Base-by-base conservation (phyloP, 2,888 invertebrate genomes). In the Drosophila basisetae region DNA sequence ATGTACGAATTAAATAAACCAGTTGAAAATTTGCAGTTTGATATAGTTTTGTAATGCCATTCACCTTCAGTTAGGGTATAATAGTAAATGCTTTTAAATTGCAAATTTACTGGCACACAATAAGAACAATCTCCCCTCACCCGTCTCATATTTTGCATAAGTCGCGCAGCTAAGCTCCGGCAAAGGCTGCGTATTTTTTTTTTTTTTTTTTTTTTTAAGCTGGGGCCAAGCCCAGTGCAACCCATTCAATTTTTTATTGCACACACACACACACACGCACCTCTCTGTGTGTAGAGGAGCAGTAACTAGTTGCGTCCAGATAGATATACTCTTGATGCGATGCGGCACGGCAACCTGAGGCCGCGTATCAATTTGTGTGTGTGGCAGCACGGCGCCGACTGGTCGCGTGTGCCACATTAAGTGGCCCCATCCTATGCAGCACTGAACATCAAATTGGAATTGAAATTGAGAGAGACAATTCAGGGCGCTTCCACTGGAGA, bases 361-460 rank as follows among this genome's bases (percentile, higher is more conserved):
- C 79, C 88, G 84, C 89, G 79, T 81, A 85, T 89, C 85, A 87
- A 89, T 90, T 85, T 76, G 75, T 66, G 65, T 18, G 39, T 28
- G 39, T n/a, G 28, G 58, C 53, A 62, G 64, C 59, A 60, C 76
- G 73, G 75, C 73, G 80, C 76, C 81, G 87, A 78, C 83, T 77
- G 78, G 82, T 74, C 85, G 75, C 88, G 89, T 90, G 90, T 84
- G 84, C 79, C 82, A 83, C 80, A 83, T 82, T 82, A 86, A 86
- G 85, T 86, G 88, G 85, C 63, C 77, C 83, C 88, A 85, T 88
- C 88, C 78, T 75, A 78, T 59, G 62, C 72, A 72, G 33, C 16
- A 47, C 16, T 25, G 25, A 47, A 47, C 47, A 47, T 66, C 62
- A 74, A 74, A 66, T 76, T 62, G 55, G 69, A 68, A 68, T 65